Base-by-base conservation (phyloP, 2,797 vertebrate species). In the Diplodus puntazzo region DNA sequence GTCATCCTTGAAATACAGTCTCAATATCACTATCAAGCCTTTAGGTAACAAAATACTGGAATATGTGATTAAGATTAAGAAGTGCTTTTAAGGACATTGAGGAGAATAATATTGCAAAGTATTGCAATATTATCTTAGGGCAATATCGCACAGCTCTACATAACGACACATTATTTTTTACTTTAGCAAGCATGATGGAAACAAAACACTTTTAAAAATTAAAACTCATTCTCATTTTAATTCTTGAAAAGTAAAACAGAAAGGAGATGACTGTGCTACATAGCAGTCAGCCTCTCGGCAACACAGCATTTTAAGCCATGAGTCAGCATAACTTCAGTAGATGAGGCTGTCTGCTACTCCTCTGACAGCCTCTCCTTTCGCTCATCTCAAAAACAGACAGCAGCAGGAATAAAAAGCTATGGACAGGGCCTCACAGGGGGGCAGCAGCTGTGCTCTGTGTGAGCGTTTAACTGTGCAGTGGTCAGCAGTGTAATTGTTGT, bases 401-500 rank as follows among this genome's bases (percentile, higher is more conserved):
- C 85, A 80, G 65, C 54, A 58, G 72, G 62, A 75, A 88, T 85
- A 75, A 79, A 79, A 79, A 78, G 81, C 85, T 54, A 68, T 53
- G 84, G 61, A 80, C 67, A 55, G 83, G 81, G 82, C 72, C 81
- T 77, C 52, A 42, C 43, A 59, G 58, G 58, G 62, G 59, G 67
- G 69, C 52, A 79, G 63, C 84, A 74, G 87, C 87, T 88, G 81
- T 57, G 43, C 65, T 34, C n/a, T 77, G 72, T 72, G 63, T 42
- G 42, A 6, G 27, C 13, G 62, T 30, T 53, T 21, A 62, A 69
- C 67, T 70, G 74, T 83, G 87, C 81, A 39, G n/a, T 42, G 73
- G 78, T 94, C 89, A 92, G 91, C 91, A 88, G 66, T 79, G 70
- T 88, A 30, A 88, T 78, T 92, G 88, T 88, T 78, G 71, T 82